Conservation (phyloP, 1,140 invertebrate species). For the Hyles vespertilio region DNA sequence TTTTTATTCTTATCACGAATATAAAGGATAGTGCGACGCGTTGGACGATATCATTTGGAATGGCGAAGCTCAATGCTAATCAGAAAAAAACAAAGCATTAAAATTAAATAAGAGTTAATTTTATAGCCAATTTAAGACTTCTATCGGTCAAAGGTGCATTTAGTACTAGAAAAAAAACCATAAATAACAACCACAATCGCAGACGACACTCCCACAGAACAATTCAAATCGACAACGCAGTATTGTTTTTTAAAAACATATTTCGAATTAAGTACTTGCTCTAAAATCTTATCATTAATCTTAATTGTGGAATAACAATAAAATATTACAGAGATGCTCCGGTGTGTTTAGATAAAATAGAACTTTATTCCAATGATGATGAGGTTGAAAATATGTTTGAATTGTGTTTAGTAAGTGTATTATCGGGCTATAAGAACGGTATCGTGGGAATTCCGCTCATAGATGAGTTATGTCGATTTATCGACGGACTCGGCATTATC, state of each 20-base stretch:
- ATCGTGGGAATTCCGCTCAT: constrained; percentile 64
- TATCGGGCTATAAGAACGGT: constrained; percentile 60
- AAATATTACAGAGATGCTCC: constrained; percentile 55
- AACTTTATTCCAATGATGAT: constrained; percentile 33
- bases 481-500: constrained; percentile 34
- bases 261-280: constrained; percentile 69
- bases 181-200: constrained; percentile 18
- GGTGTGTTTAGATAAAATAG: constrained; percentile 27
- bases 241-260: constrained; percentile 57
- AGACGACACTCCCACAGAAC: constrained; percentile 36
- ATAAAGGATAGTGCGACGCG: too few species aligned
- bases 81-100: too few species aligned
- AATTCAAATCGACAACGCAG: constrained; percentile 52
- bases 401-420: constrained; percentile 46
- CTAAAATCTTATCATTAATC: constrained; percentile 72
- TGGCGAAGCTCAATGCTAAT: too few species aligned
- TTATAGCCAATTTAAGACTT: too few species aligned
- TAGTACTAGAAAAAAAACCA: too few species aligned
- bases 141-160: too few species aligned
- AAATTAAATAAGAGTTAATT: too few species aligned
- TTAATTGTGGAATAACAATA: constrained; percentile 73
- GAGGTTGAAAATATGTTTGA: constrained; percentile 35
- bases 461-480: constrained; percentile 44
- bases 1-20: too few species aligned
- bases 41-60: too few species aligned